Percentiles rank a stretch among this genome's conserved stretches.
Conservation (phyloP, 2,888 invertebrate genomes). For the Nomada ferruginata region DNA sequence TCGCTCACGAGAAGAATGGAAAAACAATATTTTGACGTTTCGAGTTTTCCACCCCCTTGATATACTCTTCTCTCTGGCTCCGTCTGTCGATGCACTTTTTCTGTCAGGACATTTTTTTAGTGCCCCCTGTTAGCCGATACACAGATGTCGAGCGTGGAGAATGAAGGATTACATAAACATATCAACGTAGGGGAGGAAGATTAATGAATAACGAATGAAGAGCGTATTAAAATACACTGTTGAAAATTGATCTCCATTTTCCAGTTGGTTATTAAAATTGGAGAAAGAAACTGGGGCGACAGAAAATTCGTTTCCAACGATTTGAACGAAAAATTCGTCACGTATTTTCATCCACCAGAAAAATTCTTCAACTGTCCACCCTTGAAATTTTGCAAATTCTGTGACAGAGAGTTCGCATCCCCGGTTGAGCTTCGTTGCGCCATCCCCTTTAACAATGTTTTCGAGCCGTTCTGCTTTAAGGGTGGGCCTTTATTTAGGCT, state of each 20-base stretch:
- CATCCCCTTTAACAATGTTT: slow-evolving; percentile 83
- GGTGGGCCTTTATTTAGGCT: slow-evolving; percentile 83
- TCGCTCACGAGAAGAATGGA: slow-evolving; percentile 81
- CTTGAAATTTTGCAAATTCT: too few relatives aligned
- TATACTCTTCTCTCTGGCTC: neutral
- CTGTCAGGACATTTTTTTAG: neutral
- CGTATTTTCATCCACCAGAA: too few relatives aligned
- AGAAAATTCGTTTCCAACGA: neutral
- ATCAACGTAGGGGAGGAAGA: neutral
- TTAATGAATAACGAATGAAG: too few relatives aligned
- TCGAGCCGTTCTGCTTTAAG: slow-evolving; percentile 82
- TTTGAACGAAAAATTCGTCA: neutral
- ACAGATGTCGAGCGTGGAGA: neutral
- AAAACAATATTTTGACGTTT: slow-evolving; percentile 83
- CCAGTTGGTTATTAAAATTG: too few relatives aligned
- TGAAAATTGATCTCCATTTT: neutral
- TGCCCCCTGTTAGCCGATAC: neutral
- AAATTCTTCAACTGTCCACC: too few relatives aligned
- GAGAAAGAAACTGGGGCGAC: too few relatives aligned
- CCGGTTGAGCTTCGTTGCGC: slow-evolving; percentile 25
- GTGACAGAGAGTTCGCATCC: neutral
- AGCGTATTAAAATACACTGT: too few relatives aligned
- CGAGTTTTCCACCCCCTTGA: slow-evolving; percentile 59
- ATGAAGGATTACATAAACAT: neutral
- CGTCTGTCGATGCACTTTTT: slow-evolving; percentile 17